A percentile compares a stretch with the other conserved stretches of the same genome.
phyloP scores from a whole-genome alignment of 2,797 vertebrate species.

The Lophotriccus pileatus region DNA sequence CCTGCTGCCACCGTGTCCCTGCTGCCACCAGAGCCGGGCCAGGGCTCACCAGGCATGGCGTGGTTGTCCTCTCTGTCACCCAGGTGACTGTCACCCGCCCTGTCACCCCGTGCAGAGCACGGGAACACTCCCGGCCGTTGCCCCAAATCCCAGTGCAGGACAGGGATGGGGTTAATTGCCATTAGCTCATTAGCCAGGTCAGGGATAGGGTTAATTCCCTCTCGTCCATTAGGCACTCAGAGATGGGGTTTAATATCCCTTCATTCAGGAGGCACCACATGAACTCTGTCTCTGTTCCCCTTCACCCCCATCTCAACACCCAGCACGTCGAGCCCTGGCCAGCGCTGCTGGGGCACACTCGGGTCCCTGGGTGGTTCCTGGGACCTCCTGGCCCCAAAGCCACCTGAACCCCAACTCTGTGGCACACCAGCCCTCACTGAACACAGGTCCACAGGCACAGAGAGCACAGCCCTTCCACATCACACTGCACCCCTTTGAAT shows the following conservation, averaged over 20 bases:
- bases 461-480: not conserved
- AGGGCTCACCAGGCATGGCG: not conserved
- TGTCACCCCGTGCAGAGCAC: rapidly evolving
- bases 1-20: not conserved
- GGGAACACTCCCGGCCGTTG: rapidly evolving
- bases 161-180: not conserved
- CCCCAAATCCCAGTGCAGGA: rapidly evolving
- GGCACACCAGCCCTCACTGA: not conserved
- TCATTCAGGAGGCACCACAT: no score
- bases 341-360: rapidly evolving
- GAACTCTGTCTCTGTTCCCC: not conserved
- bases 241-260: rapidly evolving
- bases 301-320: rapidly evolving
- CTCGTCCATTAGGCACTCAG: not conserved
- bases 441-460: not conserved
- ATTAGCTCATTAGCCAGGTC: not conserved
- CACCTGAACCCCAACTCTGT: rapidly evolving
- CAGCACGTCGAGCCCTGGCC: rapidly evolving
- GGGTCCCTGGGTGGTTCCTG: not conserved
- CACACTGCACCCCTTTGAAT: not conserved
- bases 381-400: not conserved
- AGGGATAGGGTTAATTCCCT: not conserved
- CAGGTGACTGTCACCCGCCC: no score
- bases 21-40: not conserved
- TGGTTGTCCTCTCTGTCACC: not conserved